Conservation (phyloP, 1,140 invertebrate genomes). For the Cyphomyrmex costatus region DNA sequence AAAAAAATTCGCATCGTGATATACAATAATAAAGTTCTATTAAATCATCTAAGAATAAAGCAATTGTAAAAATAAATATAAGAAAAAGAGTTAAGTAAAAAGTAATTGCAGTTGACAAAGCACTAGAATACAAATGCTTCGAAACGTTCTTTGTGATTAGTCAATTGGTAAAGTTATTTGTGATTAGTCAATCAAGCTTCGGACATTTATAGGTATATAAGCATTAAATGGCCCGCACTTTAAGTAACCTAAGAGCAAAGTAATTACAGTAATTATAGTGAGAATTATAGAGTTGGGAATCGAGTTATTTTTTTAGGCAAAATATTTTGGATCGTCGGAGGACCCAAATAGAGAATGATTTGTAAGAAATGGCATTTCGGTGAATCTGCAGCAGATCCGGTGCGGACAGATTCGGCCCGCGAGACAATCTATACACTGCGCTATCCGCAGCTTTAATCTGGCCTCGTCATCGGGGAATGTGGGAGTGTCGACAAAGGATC, state of each 20-base stretch:
- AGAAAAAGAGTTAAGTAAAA: no score
- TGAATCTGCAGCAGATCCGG: conserved; percentile 57
- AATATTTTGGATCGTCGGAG: background rate
- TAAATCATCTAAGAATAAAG: background rate
- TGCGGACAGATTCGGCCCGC: conserved; percentile 55
- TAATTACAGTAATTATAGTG: background rate
- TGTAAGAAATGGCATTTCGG: conserved; percentile 34
- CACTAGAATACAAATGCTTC: no score
- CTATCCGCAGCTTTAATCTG: conserved; percentile 82
- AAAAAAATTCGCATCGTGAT: background rate
- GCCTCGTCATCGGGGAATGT: conserved; percentile 86
- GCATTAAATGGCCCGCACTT: no score
- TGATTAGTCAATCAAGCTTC: no score
- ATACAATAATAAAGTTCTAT: background rate
- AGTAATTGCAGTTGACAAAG: background rate
- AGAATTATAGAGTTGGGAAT: background rate
- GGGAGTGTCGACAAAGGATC: conserved; percentile 83
- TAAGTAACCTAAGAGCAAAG: background rate
- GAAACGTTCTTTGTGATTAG: no score
- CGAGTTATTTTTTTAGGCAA: conserved; percentile 1
- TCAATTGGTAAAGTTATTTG: no score
- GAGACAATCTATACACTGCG: conserved; percentile 65
- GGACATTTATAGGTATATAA: no score
- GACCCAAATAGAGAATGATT: background rate
- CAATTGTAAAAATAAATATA: no score